Evolutionary conservation across 2,113 vertebrate species (phyloP), one percentile per base, ranked within the genome.

Genomic region (Butorides virescens): DNA sequence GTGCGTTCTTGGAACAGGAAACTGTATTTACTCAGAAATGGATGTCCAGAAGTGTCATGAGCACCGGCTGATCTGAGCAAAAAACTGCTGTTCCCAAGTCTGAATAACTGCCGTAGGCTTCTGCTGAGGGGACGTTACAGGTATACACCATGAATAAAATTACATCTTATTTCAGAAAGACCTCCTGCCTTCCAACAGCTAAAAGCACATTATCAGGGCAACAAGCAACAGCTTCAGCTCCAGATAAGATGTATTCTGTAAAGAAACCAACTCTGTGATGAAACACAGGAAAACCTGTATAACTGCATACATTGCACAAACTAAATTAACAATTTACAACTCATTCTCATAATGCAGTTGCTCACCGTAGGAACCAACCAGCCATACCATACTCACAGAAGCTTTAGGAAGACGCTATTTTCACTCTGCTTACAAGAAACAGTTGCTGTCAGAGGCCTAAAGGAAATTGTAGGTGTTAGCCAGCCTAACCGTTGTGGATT

Each of bases 271-370:
- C 72, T 81, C 59, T 56, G 37, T 86, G 73, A 80, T 61, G 72
- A 84, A 95, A 88, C 39, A n/a, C 17, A 36, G 65, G 79, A 86
- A 92, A 95, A 95, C 83, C 88, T 94, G 88, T 93, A 71, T 71
- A 81, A 92, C 88, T 95, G 88, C 90, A 67, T 87, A 81, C 1
- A 1, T 58, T 93, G 82, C 86, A 74, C 73, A 61, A 93, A 92
- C n/a, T 78, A 93, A 92, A 92, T 86, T 62, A 95, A 59, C 76
- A 78, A 94, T 89, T 91, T 89, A 74, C 71, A 84, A 25, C 27
- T 90, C 53, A 25, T 88, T 86, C 88, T 67, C 46, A 34, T 86
- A 80, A 86, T 59, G 76, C 47, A 68, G 59, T 77, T 95, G 50
- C 91, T 92, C 12, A 1, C 47, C 71, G n/a, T 36, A 74, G 72